These are phyloP conservation scores for Synergus gifuensis DNA, from an alignment of 2,888 invertebrate genomes.

Conservation along the genomic window DNA sequence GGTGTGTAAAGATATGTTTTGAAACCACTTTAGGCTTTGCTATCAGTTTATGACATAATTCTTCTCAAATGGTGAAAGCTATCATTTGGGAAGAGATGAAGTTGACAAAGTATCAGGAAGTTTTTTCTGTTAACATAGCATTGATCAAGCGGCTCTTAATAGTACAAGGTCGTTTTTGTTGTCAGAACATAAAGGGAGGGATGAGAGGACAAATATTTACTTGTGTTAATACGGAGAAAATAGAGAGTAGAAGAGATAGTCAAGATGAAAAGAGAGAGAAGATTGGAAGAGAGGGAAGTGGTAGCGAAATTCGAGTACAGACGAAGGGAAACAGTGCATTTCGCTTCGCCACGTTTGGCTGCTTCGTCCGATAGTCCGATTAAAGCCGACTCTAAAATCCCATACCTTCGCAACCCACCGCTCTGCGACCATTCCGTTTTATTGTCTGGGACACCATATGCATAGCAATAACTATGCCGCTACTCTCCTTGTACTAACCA, in stretches of 20 bases:
- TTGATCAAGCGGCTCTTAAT: constrained; percentile 15
- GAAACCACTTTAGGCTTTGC: neutral
- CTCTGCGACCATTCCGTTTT: constrained; percentile 71
- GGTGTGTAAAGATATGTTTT: too few relatives aligned
- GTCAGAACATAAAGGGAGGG: neutral
- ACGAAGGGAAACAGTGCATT: constrained; percentile 27
- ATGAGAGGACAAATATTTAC: constrained; percentile 22
- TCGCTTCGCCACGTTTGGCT: constrained; percentile 54
- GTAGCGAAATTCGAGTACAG: constrained; percentile 54
- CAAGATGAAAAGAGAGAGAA: constrained; percentile 8
- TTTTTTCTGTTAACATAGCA: neutral
- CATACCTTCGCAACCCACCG: constrained; percentile 59
- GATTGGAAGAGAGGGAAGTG: constrained; percentile 16
- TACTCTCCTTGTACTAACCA: constrained; percentile 59
- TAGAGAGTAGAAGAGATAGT: neutral
- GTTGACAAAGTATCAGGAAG: neutral
- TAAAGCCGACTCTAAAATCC: constrained; percentile 72
- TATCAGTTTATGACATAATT: neutral
- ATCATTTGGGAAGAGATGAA: neutral
- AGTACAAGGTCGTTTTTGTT: neutral
- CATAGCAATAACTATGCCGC: constrained; percentile 73
- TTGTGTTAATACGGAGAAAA: constrained; percentile 27
- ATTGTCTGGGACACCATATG: constrained; percentile 72
- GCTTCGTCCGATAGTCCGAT: constrained; percentile 66
- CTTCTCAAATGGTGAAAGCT: neutral